These are phyloP conservation scores for Loriculus beryllinus DNA, from an alignment of 2,797 vertebrate species.

Conservation along the genomic window DNA sequence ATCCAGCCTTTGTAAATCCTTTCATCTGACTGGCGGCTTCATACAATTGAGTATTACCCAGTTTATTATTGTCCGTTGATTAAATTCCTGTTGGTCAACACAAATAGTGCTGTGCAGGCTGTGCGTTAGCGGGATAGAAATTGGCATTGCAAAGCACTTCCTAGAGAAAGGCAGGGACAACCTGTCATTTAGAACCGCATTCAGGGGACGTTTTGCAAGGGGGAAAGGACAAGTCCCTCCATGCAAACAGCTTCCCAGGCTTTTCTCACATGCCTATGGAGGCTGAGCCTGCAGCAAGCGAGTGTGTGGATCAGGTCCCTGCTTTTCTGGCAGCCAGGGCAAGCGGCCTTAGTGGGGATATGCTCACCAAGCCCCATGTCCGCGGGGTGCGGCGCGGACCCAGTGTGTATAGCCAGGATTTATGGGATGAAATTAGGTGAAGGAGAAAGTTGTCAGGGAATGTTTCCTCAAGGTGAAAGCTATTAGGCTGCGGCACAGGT, in stretches of 20 bases:
- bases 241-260: not conserved
- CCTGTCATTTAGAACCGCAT: constrained; percentile 12
- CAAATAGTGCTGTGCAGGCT: constrained; percentile 50
- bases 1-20: constrained; percentile 68
- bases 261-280: not conserved
- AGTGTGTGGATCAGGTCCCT: not conserved
- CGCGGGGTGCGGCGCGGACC: not conserved
- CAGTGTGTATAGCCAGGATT: not conserved
- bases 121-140: not conserved
- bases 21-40: constrained; percentile 64
- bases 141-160: constrained; percentile 25
- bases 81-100: constrained; percentile 71
- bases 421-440: constrained; percentile 24
- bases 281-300: not conserved
- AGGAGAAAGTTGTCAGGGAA: constrained; percentile 21
- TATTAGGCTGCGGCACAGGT: not conserved
- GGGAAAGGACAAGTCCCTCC: not conserved
- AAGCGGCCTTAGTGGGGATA: not conserved
- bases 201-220: not conserved
- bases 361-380: not conserved
- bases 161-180: constrained; percentile 6
- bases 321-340: not conserved
- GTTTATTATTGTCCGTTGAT: constrained; percentile 70
- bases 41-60: constrained; percentile 65
- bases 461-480: constrained; percentile 40